Percentiles rank a stretch among this genome's conserved stretches.
These are phyloP conservation scores for Lagocephalus sceleratus DNA, from an alignment of 2,797 vertebrate genomes.

Conservation along the genomic window DNA sequence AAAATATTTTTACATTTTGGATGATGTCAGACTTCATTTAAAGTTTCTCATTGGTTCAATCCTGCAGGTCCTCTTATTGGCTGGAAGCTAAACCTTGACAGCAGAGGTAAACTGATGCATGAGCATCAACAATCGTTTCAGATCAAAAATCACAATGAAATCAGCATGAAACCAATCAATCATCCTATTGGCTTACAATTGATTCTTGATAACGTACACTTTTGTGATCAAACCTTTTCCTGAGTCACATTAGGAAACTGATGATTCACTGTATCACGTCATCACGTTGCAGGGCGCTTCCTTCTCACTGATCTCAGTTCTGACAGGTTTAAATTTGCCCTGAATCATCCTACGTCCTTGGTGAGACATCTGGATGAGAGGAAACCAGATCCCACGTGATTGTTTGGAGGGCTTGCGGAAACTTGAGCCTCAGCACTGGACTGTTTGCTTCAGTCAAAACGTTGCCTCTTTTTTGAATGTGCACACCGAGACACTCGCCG, in stretches of 20 bases:
- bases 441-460: too few species aligned
- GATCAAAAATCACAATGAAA: not conserved
- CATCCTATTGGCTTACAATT: not conserved
- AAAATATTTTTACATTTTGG: too few species aligned
- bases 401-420: too few species aligned
- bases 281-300: too few species aligned
- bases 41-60: conserved; percentile 32
- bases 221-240: not conserved
- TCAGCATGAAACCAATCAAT: not conserved
- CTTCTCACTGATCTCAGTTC: too few species aligned
- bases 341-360: too few species aligned
- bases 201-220: not conserved
- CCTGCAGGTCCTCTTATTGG: conserved; percentile 44
- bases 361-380: not conserved
- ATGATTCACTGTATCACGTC: not conserved
- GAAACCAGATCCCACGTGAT: too few species aligned
- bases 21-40: too few species aligned
- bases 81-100: conserved; percentile 47
- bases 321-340: too few species aligned
- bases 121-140: not conserved
- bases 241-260: not conserved
- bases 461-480: too few species aligned
- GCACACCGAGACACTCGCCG: too few species aligned
- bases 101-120: conserved; percentile 55
- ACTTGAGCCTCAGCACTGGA: too few species aligned